A percentile compares a stretch with the other conserved stretches of the same genome.
Conservation (phyloP, 2,797 vertebrate species). For the Apodemus agrarius region DNA sequence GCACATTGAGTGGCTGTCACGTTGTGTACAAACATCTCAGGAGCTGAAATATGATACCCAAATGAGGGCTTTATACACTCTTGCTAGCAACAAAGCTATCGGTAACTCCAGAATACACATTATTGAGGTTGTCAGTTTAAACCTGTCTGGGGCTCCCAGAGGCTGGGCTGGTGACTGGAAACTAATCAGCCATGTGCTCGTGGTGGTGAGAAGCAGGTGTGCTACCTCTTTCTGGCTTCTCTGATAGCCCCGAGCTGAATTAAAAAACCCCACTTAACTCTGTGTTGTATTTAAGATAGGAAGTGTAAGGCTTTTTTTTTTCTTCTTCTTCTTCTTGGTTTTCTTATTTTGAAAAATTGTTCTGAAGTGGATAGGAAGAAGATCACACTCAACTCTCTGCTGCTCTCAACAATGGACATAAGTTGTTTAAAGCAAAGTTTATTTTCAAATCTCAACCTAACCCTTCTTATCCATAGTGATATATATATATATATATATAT, state of each 20-base stretch:
- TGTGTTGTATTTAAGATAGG: background rate
- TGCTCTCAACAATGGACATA: slow-evolving; percentile 23
- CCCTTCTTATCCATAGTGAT: background rate
- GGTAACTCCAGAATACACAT: background rate
- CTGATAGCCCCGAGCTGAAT: background rate
- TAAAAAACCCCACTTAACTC: background rate
- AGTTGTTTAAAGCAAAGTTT: slow-evolving; percentile 2
- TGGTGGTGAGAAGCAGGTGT: background rate
- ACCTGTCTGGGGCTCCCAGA: background rate
- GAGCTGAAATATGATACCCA: slow-evolving; percentile 7
- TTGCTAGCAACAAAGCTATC: slow-evolving; percentile 22
- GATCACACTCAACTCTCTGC: slow-evolving; percentile 17
- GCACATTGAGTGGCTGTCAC: slow-evolving; percentile 58
- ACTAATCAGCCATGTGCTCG: background rate
- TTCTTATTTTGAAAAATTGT: background rate
- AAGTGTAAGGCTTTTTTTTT: background rate
- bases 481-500: background rate
- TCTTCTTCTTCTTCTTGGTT: background rate
- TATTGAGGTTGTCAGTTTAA: slow-evolving; percentile 32
- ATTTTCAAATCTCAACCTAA: background rate
- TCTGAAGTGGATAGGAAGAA: slow-evolving; percentile 10
- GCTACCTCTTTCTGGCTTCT: background rate
- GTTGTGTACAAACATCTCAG: slow-evolving; percentile 56
- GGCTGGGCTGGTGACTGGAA: background rate
- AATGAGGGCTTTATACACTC: slow-evolving; percentile 44